These are phyloP conservation scores for Temnothorax rugatulus DNA, from an alignment of 2,888 invertebrate species.

Conservation along the genomic window DNA sequence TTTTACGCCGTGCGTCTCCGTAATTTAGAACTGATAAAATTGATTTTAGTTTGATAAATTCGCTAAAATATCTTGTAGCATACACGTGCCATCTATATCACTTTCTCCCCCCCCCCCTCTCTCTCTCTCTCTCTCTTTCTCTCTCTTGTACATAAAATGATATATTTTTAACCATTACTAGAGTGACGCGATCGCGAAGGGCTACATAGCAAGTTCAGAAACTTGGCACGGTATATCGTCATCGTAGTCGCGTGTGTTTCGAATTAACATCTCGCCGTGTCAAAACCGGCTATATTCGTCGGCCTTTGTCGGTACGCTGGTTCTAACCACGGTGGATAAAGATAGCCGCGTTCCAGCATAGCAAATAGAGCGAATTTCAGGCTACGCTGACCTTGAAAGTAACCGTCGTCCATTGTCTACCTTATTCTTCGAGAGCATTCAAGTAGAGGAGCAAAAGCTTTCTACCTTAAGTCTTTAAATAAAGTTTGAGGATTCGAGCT, in stretches of 20 bases:
- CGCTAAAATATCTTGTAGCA: background rate
- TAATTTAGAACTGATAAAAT: background rate
- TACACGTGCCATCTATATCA: background rate
- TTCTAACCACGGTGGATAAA: slow-evolving; percentile 68
- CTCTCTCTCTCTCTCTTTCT: background rate
- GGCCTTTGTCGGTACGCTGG: slow-evolving; percentile 73
- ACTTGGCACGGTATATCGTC: slow-evolving; percentile 64
- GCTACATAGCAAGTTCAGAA: slow-evolving; percentile 58
- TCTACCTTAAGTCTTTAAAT: background rate
- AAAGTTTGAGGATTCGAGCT: background rate
- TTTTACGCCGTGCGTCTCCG: background rate
- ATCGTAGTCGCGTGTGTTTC: slow-evolving; percentile 68
- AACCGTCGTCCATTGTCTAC: slow-evolving; percentile 49
- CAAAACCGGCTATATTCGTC: slow-evolving; percentile 71
- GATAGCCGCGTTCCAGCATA: slow-evolving; percentile 70
- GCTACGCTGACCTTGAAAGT: slow-evolving; percentile 68
- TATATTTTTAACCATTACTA: slow-evolving; percentile 45
- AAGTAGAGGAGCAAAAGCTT: background rate
- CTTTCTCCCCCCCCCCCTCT: background rate
- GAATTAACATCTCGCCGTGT: slow-evolving; percentile 71
- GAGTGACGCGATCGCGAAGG: slow-evolving; percentile 47
- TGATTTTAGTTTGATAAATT: background rate
- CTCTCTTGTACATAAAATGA: background rate
- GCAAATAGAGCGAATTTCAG: slow-evolving; percentile 66
- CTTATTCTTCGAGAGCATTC: slow-evolving; percentile 2